Evolutionary conservation across 92 coral and sea anemone genomes (phyloP).

Genomic region (Bergia sp.): DNA sequence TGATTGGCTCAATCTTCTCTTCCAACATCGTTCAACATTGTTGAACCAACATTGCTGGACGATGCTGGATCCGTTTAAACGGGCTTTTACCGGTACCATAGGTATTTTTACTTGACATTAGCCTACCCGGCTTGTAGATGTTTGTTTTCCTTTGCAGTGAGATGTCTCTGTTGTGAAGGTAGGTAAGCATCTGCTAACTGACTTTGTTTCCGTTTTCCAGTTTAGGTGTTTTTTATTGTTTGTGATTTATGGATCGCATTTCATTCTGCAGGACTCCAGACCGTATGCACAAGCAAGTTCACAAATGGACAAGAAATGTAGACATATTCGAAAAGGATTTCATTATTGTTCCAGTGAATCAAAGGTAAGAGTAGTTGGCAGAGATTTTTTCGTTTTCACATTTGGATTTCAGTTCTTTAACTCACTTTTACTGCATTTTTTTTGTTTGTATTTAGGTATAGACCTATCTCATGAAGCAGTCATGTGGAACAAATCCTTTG

Average conservation of each 20-base stretch:
- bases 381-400: not conserved
- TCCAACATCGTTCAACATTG: no score
- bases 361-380: slow-evolving; percentile 56
- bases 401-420: not conserved
- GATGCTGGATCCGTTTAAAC: no score
- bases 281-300: slow-evolving; percentile 80
- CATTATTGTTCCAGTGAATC: slow-evolving; percentile 88
- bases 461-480: no score
- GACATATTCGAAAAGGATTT: slow-evolving; percentile 92
- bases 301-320: slow-evolving; percentile 92
- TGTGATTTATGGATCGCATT: not conserved
- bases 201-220: not conserved
- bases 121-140: no score
- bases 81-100: no score
- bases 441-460: not conserved
- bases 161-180: no score
- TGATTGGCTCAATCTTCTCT: no score
- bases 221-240: not conserved
- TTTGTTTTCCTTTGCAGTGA: no score
- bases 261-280: slow-evolving; percentile 57
- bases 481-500: no score
- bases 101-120: no score
- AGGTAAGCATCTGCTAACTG: no score
- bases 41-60: no score
- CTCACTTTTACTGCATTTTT: not conserved